These are phyloP conservation scores for Drosophila mettleri DNA, from an alignment of 2,888 invertebrate species.

Conservation along the genomic window DNA sequence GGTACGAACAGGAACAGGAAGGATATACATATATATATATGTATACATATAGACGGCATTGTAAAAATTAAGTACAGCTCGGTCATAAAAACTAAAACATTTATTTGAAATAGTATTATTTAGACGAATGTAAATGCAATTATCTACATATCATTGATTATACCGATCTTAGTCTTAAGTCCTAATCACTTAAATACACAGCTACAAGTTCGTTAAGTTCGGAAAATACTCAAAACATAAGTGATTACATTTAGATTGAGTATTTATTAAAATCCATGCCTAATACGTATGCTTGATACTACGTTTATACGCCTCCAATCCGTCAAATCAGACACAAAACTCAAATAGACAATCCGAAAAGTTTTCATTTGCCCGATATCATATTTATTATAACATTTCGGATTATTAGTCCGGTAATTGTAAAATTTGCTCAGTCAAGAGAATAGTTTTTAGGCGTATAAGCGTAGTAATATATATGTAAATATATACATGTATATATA, in stretches of 20 bases:
- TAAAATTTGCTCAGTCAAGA: not conserved
- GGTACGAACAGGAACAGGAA: no score
- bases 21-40: no score
- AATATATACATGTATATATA: not conserved
- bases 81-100: not conserved
- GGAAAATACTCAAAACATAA: not conserved
- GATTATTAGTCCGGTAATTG: not conserved
- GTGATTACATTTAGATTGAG: not conserved
- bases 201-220: not conserved
- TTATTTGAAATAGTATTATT: not conserved
- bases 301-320: constrained; percentile 2
- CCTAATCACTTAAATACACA: not conserved
- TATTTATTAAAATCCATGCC: not conserved
- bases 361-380: not conserved
- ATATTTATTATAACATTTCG: constrained; percentile 5
- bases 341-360: not conserved
- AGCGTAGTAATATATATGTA: constrained; percentile 1
- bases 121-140: not conserved
- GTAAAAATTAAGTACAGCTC: not conserved
- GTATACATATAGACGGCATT: not conserved
- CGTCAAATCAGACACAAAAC: not conserved
- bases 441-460: not conserved
- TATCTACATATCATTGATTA: not conserved
- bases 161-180: not conserved
- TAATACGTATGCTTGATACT: not conserved